Evolutionary conservation across 2,113 vertebrate genomes (phyloP).

Genomic region (Cepphus grylle): DNA sequence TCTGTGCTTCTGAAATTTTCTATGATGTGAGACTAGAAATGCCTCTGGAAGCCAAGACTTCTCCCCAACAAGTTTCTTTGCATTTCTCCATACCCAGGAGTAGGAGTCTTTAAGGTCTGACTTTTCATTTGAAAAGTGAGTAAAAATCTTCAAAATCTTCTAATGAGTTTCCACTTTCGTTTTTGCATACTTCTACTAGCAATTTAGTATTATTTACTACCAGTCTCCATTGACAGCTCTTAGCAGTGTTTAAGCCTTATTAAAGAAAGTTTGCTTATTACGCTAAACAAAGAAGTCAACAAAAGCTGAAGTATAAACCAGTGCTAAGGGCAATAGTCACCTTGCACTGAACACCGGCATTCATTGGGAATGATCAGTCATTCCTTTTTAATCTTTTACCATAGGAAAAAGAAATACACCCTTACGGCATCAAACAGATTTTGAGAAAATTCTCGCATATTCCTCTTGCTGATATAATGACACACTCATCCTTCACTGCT

Average conservation of each 20-base stretch:
- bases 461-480: neutral
- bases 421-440: neutral
- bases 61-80: neutral
- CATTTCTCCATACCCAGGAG: neutral
- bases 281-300: neutral
- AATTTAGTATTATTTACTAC: neutral
- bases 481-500: neutral
- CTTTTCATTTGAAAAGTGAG: neutral
- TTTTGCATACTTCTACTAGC: neutral
- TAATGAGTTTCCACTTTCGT: neutral
- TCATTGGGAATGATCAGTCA: neutral
- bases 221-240: neutral
- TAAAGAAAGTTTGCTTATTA: neutral
- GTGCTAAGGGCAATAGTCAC: neutral
- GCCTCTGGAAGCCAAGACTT: neutral
- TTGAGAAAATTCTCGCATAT: neutral
- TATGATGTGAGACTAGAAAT: neutral
- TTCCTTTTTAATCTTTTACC: neutral
- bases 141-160: neutral
- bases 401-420: neutral
- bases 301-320: neutral
- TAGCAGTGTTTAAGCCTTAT: neutral
- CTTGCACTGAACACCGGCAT: neutral
- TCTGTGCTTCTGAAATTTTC: neutral
- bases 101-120: neutral